These are phyloP conservation scores for Halichoerus grypus DNA, from an alignment of 2,113 vertebrate genomes.

Conservation along the genomic window DNA sequence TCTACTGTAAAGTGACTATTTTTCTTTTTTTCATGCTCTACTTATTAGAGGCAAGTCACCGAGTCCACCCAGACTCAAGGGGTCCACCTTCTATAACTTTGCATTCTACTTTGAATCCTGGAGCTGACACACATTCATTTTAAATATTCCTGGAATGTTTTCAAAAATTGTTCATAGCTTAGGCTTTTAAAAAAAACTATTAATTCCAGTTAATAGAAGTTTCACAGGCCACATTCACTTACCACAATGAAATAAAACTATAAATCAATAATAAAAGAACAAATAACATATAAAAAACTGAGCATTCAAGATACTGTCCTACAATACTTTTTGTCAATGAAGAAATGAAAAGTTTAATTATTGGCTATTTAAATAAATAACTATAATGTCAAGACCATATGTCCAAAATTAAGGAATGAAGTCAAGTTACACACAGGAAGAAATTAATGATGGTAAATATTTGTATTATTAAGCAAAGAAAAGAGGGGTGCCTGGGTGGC, in stretches of 20 bases:
- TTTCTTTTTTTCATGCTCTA: neutral
- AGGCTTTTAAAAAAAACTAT: neutral
- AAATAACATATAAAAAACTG: neutral
- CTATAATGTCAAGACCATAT: neutral
- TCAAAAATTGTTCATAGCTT: neutral
- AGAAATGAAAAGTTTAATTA: neutral
- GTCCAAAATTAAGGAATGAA: neutral
- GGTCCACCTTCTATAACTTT: neutral
- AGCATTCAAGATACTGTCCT: neutral
- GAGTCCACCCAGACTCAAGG: neutral
- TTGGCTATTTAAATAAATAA: neutral
- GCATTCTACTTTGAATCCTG: neutral
- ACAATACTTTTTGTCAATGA: neutral
- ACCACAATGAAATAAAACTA: neutral
- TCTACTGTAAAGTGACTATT: neutral
- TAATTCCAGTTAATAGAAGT: neutral
- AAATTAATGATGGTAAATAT: neutral
- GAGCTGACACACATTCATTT: neutral
- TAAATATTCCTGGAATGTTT: neutral
- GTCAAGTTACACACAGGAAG: neutral
- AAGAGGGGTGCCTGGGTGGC: too few relatives aligned
- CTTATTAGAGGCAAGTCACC: neutral
- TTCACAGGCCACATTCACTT: neutral
- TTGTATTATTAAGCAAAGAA: neutral
- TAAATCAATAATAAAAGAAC: neutral